These are phyloP conservation scores for Napeogenes inachia DNA, from an alignment of 2,888 invertebrate species.

Conservation along the genomic window DNA sequence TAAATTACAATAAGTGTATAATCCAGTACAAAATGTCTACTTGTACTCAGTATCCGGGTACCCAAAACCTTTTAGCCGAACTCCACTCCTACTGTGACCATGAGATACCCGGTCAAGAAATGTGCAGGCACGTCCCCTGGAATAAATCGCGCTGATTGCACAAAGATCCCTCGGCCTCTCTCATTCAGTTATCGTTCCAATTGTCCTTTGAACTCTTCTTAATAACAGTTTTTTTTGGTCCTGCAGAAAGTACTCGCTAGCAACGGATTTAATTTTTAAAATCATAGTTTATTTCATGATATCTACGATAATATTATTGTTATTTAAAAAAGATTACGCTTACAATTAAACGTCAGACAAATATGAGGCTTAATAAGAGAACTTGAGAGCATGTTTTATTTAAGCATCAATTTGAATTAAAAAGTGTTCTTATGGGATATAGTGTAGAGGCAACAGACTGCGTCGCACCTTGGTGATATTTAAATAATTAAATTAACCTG, in stretches of 20 bases:
- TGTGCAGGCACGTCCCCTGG: constrained; percentile 43
- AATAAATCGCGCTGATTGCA: constrained; percentile 71
- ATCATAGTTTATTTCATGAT: neutral
- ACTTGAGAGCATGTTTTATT: neutral
- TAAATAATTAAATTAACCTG: constrained; percentile 63
- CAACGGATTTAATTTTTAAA: constrained; percentile 1
- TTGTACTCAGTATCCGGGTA: no score
- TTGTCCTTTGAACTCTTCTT: constrained; percentile 41
- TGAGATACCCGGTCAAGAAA: constrained; percentile 40
- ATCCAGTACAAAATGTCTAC: no score
- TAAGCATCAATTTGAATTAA: neutral
- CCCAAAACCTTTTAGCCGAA: neutral
- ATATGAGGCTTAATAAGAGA: no score
- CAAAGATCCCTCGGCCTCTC: constrained; percentile 65
- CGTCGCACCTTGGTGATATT: constrained; percentile 37
- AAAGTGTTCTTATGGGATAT: constrained; percentile 1
- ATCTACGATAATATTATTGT: neutral
- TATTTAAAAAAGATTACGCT: neutral
- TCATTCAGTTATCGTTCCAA: constrained; percentile 69
- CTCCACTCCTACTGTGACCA: constrained; percentile 28
- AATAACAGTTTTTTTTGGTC: constrained; percentile 33
- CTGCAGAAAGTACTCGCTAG: constrained; percentile 13
- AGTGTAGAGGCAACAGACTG: constrained; percentile 17
- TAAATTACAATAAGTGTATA: no score
- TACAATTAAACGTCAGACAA: no score